Percentiles rank a stretch among this genome's conserved stretches.
phyloP scores from a whole-genome alignment of 2,113 vertebrate genomes.

The Geococcyx californianus region DNA sequence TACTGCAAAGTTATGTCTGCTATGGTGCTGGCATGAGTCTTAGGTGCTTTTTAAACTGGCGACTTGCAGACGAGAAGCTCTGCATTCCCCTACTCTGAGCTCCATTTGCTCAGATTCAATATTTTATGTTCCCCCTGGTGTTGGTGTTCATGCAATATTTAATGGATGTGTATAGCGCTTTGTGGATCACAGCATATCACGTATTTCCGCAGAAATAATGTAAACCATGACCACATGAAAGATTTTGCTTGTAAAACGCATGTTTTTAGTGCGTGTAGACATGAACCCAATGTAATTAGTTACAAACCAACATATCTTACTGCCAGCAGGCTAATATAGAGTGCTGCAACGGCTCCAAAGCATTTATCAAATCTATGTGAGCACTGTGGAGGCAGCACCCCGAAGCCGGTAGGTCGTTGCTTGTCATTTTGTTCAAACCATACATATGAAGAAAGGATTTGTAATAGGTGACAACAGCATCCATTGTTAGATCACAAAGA shows the following conservation, averaged over 20 bases:
- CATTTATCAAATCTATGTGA: not conserved
- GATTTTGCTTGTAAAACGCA: not conserved
- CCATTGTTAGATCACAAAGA: not conserved
- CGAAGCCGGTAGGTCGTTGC: not conserved
- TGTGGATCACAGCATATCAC: not conserved
- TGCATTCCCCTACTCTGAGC: not conserved
- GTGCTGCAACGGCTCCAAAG: not conserved
- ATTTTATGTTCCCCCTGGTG: not conserved
- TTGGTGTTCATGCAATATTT: constrained; percentile 1
- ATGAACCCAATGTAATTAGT: not conserved
- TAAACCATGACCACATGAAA: not conserved
- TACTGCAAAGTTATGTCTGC: not conserved
- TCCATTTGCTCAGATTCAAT: constrained; percentile 19
- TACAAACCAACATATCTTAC: not conserved
- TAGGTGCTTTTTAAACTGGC: not conserved
- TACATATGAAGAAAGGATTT: not conserved
- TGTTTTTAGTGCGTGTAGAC: not conserved
- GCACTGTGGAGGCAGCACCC: not conserved
- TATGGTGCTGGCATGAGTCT: not conserved
- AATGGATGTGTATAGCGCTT: not conserved
- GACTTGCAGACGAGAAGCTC: not conserved
- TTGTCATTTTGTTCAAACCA: not conserved
- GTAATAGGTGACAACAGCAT: not conserved
- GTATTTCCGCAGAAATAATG: not conserved
- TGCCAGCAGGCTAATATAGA: not conserved